Base-by-base conservation (phyloP, 2,888 invertebrate species). In the Oxyscelio sp. region DNA sequence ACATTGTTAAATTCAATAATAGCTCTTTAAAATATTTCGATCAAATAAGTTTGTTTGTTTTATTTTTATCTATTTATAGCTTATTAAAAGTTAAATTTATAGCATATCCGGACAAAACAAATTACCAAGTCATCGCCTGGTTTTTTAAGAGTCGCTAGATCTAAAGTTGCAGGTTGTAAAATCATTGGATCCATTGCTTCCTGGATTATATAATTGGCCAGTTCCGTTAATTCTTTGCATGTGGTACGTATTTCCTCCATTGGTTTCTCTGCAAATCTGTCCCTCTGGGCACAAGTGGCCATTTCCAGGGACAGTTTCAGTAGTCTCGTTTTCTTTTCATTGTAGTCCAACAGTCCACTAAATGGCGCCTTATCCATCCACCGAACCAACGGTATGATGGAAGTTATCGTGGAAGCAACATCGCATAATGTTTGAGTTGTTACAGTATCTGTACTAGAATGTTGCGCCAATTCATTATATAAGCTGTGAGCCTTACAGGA, bases 111-210 rank as follows among this genome's bases (percentile, higher is more conserved):
- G n/a, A n/a, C n/a, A n/a, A n/a, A n/a, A n/a, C n/a, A n/a, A n/a
- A n/a, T 94, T 92, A 96, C 96, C 90, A 98, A 95, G 94, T 98
- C 97, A 90, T 98, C 97, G 89, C 97, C 97, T 34, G 97, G 97
- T 93, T 98, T 98, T 89, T 97, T 97, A 85, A 99, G 95, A 50
- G 97, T 97, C 40, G 98, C 98, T 83, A 98, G 95, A 94, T 98
- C 98, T 85, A 99, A 95, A n/a, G 97, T 97, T 1, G 98, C 97
- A 6, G 99, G 98, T 94, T 98, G 98, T 83, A 99, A 95, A 88
- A 98, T 96, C 95, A 98, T 96, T 3, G 99, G 98, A 95, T 99
- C 99, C 75, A 96, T 95, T 88, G 97, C 97, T 91, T 98, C 97
- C 95, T 97, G 97, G 90, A 99, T 97, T 85, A 99, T 96, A 91